Evolutionary conservation across 2,113 vertebrate genomes (phyloP).

Genomic region (Agelaius phoeniceus): DNA sequence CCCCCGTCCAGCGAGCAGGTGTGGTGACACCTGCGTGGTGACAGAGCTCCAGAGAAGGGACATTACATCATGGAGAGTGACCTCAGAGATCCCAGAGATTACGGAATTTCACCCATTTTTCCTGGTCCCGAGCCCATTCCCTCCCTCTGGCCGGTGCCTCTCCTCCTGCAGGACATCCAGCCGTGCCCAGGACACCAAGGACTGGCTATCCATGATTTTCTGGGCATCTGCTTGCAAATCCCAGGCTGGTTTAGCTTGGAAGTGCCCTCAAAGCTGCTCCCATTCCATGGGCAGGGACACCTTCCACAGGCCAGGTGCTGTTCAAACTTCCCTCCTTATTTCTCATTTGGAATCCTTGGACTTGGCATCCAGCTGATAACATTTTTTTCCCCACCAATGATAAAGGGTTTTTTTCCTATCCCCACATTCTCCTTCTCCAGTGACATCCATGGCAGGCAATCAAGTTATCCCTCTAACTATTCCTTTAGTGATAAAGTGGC

Average conservation of each 20-base stretch:
- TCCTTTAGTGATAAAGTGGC: not conserved
- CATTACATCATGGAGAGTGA: not conserved
- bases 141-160: accelerated
- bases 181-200: not conserved
- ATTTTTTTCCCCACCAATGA: accelerated
- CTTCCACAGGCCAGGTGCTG: not conserved
- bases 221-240: not conserved
- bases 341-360: not conserved
- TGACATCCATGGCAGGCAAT: not conserved
- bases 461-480: not conserved
- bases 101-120: not conserved
- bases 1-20: not conserved
- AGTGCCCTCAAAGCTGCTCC: not conserved
- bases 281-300: not conserved
- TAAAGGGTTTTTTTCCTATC: not conserved
- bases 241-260: not conserved
- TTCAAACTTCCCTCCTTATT: not conserved
- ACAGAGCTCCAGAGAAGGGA: not conserved
- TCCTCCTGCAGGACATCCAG: not conserved
- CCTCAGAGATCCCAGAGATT: not conserved
- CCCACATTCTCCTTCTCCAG: not conserved
- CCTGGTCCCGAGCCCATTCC: not conserved
- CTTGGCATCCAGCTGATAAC: not conserved
- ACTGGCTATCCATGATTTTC: not conserved
- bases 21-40: not conserved